Conservation (phyloP, 1,140 invertebrate species). For the Homarus americanus region DNA sequence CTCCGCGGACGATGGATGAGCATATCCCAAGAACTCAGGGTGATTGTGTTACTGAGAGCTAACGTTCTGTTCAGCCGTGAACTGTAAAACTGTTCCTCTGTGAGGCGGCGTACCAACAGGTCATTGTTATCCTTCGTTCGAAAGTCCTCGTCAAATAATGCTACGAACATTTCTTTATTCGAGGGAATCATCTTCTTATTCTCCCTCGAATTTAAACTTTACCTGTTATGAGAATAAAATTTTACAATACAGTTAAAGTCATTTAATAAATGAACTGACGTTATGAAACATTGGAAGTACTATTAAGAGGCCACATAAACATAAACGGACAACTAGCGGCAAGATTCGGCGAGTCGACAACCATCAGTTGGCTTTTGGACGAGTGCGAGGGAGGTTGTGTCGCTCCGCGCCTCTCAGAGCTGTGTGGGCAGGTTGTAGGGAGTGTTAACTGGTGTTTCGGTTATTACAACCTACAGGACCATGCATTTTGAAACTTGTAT, state of each 20-base stretch:
- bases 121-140: constrained; percentile 7
- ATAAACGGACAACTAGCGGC: constrained; percentile 23
- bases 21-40: too few species aligned
- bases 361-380: constrained; percentile 39
- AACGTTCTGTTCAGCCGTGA: background rate
- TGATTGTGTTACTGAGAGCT: too few species aligned
- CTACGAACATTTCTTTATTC: too few species aligned
- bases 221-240: background rate
- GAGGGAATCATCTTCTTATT: too few species aligned
- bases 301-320: background rate
- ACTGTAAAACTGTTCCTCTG: background rate
- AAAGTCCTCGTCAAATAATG: background rate
- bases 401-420: constrained; percentile 14
- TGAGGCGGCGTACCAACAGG: background rate
- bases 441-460: background rate
- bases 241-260: background rate
- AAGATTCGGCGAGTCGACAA: background rate
- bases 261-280: background rate
- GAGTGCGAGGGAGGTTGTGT: constrained; percentile 19
- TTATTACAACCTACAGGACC: too few species aligned
- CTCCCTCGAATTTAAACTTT: background rate
- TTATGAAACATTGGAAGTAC: background rate
- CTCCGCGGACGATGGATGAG: too few species aligned
- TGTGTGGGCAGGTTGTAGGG: background rate
- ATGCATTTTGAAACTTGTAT: background rate